Evolutionary conservation across 2,797 vertebrate species (phyloP), one percentile per base, ranked within the genome.

Genomic region (Anguilla megastoma): DNA sequence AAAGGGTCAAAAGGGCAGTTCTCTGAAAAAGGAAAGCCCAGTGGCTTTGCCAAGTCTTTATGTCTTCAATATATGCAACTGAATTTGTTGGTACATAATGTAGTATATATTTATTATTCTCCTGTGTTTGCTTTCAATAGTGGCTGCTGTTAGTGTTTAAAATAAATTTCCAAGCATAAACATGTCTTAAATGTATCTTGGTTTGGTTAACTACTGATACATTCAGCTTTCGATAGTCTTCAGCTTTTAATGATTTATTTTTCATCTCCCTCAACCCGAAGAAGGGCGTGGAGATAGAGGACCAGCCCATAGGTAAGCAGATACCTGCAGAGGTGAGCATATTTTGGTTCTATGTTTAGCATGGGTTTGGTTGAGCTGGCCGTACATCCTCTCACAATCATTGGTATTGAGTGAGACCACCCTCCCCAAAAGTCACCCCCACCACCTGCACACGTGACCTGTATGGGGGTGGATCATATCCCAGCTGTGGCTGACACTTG

Each of bases 401-500:
- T 87, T 79, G 83, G 76, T 85, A 86, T 54, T 54, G 36, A 86
- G 54, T 41, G 41, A 76, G 71, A 24, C 50, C 50, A 84, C 24
- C 16, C 41, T 36, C 36, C 56, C 54, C 86, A 0, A 24, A 36
- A 1, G 2, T 30, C 36, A 1, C 52, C n/a, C 54, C 33, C 27
- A 56, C 50, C 2, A 27, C 86, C 10, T 14, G 71, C 71, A 76
- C 71, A 76, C 74, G 2, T 83, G 87, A 83, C 52, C 30, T 24
- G 18, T 50, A 74, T 56, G 90, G 85, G 89, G 91, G 79, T 21
- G 33, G 41, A 8, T 84, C 82, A 56, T 79, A 54, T 86, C n/a
- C 88, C 80, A 88, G 84, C 86, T 89, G 86, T 84, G 83, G 93
- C 89, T 93, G 94, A 95, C 93, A 94, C 91, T 90, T 85, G 60